Evolutionary conservation across 1,140 invertebrate genomes (phyloP).

Genomic region (Drosophila burlai): DNA sequence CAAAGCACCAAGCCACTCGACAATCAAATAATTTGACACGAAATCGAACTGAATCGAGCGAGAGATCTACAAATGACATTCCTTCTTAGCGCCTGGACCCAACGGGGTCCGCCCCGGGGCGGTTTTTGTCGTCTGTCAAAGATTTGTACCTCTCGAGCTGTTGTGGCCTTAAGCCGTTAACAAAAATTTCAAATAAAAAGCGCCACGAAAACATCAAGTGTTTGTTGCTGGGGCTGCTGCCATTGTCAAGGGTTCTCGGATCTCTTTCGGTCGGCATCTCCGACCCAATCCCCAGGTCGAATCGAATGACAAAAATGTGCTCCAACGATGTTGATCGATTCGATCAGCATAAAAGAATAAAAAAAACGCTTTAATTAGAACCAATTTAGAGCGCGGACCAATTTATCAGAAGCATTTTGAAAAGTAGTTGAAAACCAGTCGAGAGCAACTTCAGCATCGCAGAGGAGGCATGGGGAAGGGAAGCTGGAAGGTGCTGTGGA

Average conservation of each 20-base stretch:
- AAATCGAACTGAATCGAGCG: constrained; percentile 43
- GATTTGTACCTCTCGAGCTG: constrained; percentile 61
- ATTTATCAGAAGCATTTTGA: constrained; percentile 83
- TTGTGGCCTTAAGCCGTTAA: constrained; percentile 74
- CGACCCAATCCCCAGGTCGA: constrained; percentile 49
- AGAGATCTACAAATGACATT: constrained; percentile 67
- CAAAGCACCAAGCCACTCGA: constrained; percentile 58
- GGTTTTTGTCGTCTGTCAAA: constrained; percentile 71
- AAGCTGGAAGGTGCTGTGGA: constrained; percentile 27
- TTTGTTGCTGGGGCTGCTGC: constrained; percentile 64
- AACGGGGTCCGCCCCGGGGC: constrained; percentile 42
- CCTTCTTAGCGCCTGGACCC: constrained; percentile 67
- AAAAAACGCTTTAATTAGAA: constrained; percentile 77
- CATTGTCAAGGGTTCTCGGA: constrained; percentile 51
- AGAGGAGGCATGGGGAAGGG: constrained; percentile 44
- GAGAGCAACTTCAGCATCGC: constrained; percentile 75
- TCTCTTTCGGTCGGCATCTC: constrained; percentile 16
- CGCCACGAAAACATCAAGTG: constrained; percentile 76
- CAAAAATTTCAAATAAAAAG: constrained; percentile 64
- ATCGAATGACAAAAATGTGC: constrained; percentile 74
- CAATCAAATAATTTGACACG: constrained; percentile 69
- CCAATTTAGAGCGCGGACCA: constrained; percentile 81
- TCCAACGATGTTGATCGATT: constrained; percentile 71
- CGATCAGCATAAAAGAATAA: constrained; percentile 68
- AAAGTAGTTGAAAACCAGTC: constrained; percentile 83